Conservation (phyloP, 2,797 vertebrate genomes). For the Dromococcyx pavoninus region DNA sequence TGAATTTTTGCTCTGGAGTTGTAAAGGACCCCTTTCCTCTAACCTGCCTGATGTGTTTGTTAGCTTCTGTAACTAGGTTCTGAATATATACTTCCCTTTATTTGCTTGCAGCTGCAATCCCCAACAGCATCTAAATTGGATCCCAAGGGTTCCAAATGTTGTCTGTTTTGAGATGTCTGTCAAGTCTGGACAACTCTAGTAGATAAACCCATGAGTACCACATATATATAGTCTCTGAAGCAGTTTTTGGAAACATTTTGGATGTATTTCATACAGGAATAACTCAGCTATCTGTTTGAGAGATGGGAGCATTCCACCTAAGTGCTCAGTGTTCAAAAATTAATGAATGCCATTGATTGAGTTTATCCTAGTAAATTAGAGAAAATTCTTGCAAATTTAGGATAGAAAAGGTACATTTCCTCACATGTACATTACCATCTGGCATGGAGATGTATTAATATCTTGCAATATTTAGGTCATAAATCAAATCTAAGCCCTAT, state of each 20-base stretch:
- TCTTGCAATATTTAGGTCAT: conserved; percentile 73
- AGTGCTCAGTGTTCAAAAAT: conserved; percentile 40
- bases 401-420: conserved; percentile 65
- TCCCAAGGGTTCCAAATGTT: conserved; percentile 55
- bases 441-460: conserved; percentile 65
- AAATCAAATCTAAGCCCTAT: conserved; percentile 69
- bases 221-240: neutral
- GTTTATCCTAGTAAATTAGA: conserved; percentile 64
- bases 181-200: neutral
- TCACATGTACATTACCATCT: conserved; percentile 60
- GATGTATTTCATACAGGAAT: neutral
- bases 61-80: conserved; percentile 20
- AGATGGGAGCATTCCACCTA: neutral
- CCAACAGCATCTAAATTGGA: conserved; percentile 65
- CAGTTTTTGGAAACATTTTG: conserved; percentile 9
- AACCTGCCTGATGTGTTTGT: conserved; percentile 4
- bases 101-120: conserved; percentile 46
- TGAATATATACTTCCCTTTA: conserved; percentile 1
- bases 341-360: conserved; percentile 49
- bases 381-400: conserved; percentile 26
- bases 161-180: neutral
- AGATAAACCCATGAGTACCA: neutral
- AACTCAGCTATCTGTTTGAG: conserved; percentile 21
- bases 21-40: neutral
- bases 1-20: neutral